Conservation (phyloP, 2,888 invertebrate genomes). For the Nemurella pictetii region DNA sequence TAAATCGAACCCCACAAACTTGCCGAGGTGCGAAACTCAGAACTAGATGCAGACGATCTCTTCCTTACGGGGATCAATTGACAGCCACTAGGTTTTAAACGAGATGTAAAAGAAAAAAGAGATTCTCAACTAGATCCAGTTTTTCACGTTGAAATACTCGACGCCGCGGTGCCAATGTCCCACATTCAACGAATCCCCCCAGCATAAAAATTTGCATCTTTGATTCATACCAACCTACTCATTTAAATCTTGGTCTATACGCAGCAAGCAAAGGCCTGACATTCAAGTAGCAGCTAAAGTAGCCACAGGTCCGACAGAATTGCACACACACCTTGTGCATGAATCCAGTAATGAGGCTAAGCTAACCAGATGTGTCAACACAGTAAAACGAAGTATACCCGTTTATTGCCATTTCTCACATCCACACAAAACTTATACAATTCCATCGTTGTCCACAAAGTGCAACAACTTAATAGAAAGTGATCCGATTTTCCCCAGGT, state of each 20-base stretch:
- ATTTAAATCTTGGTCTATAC: not conserved
- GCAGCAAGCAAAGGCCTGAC: not conserved
- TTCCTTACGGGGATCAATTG: not conserved
- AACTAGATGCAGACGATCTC: not conserved
- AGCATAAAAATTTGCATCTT: not conserved
- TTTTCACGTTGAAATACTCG: too few relatives aligned
- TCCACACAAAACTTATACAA: not conserved
- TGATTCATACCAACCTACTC: not conserved
- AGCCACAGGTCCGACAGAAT: too few relatives aligned
- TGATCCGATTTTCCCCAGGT: constrained; percentile 62
- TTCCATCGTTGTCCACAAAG: too few relatives aligned
- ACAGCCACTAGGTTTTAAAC: not conserved
- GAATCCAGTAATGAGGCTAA: not conserved
- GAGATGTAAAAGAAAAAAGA: not conserved
- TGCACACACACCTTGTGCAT: not conserved
- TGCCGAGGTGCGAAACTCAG: not conserved
- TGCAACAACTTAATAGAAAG: too few relatives aligned
- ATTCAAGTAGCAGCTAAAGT: not conserved
- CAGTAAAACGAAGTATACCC: not conserved
- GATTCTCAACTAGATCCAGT: too few relatives aligned
- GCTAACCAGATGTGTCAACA: not conserved
- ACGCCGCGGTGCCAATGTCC: not conserved
- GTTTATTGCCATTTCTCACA: not conserved
- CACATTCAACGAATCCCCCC: not conserved
- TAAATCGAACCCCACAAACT: not conserved